Evolutionary conservation across 2,797 vertebrate genomes (phyloP), one percentile per base, ranked within the genome.

Genomic region (Stomatorhinus walkeri): DNA sequence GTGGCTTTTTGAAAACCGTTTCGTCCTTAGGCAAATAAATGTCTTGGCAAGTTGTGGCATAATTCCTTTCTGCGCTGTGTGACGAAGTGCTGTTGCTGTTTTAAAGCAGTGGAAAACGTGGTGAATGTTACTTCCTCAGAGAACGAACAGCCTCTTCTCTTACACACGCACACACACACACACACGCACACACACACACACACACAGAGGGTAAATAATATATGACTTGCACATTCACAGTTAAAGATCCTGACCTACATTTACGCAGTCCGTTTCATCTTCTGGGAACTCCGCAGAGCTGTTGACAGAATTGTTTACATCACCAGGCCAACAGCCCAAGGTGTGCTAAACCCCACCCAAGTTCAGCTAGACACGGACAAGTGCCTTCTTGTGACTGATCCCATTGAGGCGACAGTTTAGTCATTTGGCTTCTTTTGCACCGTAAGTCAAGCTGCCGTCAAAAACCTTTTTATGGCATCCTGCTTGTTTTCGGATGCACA

Each of bases 321-420:
- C 54, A 49, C 54, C 54, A 68, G 22, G 40, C 4, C 28, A 89
- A 85, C 79, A 90, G 90, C 92, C 92, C 76, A 49, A 76, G 85
- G 85, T 54, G 36, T 85, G 87, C 28, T 3, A n/a, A 88, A 84
- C 89, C 89, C 36, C 5, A 24, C 48, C n/a, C 89, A 40, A 86
- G n/a, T 52, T 52, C 8, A 32, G 22, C 43, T 19, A 43, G 51
- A 32, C 68, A 19, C 76, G 46, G 1, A 24, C 51, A 43, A 87
- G n/a, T 90, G 89, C 87, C 1, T 8, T 2, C 43, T 24, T 43
- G 76, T 9, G 28, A 76, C 92, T 91, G 88, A 88, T 43, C 36
- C 2, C 14, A 8, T 2, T 43, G 6, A 79, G 16, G 36, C n/a
- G 32, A 79, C 36, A 43, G 12, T 79, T 43, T 19, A 19, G 14